phyloP scores from a whole-genome alignment of 2,888 invertebrate species.

The Danaus chrysippus region DNA sequence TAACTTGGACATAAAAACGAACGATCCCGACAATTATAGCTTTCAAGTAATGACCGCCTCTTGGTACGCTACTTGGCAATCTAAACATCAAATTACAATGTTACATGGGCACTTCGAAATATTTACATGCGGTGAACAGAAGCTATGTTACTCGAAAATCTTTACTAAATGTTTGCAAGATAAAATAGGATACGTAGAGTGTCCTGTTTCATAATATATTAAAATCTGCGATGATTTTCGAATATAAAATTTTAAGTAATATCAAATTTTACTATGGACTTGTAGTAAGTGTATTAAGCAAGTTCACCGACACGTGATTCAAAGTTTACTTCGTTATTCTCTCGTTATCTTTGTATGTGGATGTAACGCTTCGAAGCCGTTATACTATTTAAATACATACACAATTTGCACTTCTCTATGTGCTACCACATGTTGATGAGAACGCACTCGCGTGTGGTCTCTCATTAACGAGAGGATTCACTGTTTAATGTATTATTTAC shows the following conservation, averaged over 20 bases:
- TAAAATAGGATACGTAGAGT: no score
- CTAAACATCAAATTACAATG: constrained; percentile 6
- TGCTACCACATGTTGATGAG: background rate
- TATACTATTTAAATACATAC: no score
- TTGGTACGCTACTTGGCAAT: background rate
- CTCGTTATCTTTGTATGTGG: no score
- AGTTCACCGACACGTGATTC: constrained; percentile 29
- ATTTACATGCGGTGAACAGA: background rate
- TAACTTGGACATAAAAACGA: no score
- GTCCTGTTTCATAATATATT: background rate
- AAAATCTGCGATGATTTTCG: background rate
- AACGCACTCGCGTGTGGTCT: constrained; percentile 2
- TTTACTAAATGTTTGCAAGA: no score
- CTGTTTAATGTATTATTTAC: background rate
- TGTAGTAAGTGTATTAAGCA: background rate
- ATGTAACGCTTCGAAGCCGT: no score
- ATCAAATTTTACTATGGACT: no score
- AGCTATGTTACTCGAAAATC: background rate
- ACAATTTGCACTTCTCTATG: no score
- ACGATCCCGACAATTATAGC: no score
- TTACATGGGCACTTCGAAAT: background rate
- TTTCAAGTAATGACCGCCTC: background rate
- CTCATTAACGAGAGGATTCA: background rate
- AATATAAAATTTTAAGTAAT: no score
- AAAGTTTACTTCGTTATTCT: constrained; percentile 2